Evolutionary conservation across 2,888 invertebrate species (phyloP).

Genomic region (Drosophila birchii): DNA sequence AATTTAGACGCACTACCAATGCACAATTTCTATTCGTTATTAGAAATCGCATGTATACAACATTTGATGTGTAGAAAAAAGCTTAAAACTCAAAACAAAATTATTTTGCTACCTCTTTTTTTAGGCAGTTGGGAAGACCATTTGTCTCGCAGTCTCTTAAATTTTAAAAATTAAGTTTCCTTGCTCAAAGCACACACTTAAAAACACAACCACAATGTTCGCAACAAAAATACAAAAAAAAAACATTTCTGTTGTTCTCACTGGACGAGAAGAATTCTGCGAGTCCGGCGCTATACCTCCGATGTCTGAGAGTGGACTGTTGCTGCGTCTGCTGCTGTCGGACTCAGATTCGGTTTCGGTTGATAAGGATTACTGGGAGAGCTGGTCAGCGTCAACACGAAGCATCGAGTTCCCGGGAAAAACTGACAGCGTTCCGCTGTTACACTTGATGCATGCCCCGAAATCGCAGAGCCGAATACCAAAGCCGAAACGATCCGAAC

Average conservation of each 20-base stretch:
- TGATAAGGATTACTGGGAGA: conserved; percentile 29
- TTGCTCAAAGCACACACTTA: neutral
- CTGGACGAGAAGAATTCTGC: conserved; percentile 12
- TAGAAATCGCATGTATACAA: neutral
- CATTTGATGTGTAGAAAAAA: neutral
- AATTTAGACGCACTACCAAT: neutral
- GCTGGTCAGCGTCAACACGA: conserved; percentile 68
- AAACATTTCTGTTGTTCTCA: neutral
- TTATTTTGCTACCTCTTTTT: conserved; percentile 8
- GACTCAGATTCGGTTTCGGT: conserved; percentile 22
- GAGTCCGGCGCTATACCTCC: conserved; percentile 4
- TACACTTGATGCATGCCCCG: conserved; percentile 82
- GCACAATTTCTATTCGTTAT: neutral
- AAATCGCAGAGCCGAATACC: conserved; percentile 19
- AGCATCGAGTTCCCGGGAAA: conserved; percentile 84
- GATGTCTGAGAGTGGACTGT: conserved; percentile 4
- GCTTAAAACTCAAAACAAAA: neutral
- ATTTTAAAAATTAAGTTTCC: neutral
- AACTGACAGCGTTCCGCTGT: conserved; percentile 85
- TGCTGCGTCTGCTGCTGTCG: neutral
- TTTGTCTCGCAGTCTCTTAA: neutral
- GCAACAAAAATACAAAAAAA: conserved; percentile 15
- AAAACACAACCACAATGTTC: conserved; percentile 21
- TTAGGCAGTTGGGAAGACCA: neutral
- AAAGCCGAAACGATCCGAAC: conserved; percentile 26